Percentiles rank a stretch among this genome's conserved stretches.
Conservation (phyloP, 2,797 vertebrate species). For the Tiaroga cobitis region DNA sequence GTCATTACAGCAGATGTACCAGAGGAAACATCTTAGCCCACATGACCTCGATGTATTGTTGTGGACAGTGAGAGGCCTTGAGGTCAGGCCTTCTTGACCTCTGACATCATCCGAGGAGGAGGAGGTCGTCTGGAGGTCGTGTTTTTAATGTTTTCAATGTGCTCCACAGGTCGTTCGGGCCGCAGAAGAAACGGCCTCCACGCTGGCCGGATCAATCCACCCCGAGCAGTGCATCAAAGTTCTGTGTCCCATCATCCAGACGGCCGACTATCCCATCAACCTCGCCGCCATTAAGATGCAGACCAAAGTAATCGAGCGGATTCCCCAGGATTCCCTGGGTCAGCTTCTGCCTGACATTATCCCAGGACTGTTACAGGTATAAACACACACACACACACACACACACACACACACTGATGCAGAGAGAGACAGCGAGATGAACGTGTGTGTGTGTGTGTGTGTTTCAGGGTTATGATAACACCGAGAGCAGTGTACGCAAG, state of each 20-base stretch:
- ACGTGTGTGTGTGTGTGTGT: slow-evolving; percentile 56
- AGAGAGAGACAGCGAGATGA: not conserved
- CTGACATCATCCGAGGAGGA: not conserved
- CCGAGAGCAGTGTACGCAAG: slow-evolving; percentile 95
- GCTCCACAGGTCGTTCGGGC: slow-evolving; percentile 87
- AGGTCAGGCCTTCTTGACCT: not conserved
- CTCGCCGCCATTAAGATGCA: slow-evolving; percentile 96
- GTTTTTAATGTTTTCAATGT: slow-evolving; percentile 62
- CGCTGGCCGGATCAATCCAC: slow-evolving; percentile 87
- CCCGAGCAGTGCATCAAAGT: slow-evolving; percentile 95
- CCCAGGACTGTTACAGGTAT: slow-evolving; percentile 91
- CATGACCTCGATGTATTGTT: not conserved
- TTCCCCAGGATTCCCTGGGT: slow-evolving; percentile 84
- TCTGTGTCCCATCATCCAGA: slow-evolving; percentile 93
- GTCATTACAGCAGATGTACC: not conserved
- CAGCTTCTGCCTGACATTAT: slow-evolving; percentile 89
- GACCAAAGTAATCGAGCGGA: slow-evolving; percentile 90
- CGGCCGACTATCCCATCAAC: slow-evolving; percentile 92
- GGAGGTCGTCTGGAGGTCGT: not conserved
- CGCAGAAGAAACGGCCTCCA: slow-evolving; percentile 89
- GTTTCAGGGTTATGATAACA: slow-evolving; percentile 90
- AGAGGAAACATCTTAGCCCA: not conserved
- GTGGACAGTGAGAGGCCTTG: not conserved
- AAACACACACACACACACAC: not conserved
- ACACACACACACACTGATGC: not conserved